Evolutionary conservation across 2,888 invertebrate species (phyloP), one percentile per base, ranked within the genome.

Genomic region (Monopis laevigella): DNA sequence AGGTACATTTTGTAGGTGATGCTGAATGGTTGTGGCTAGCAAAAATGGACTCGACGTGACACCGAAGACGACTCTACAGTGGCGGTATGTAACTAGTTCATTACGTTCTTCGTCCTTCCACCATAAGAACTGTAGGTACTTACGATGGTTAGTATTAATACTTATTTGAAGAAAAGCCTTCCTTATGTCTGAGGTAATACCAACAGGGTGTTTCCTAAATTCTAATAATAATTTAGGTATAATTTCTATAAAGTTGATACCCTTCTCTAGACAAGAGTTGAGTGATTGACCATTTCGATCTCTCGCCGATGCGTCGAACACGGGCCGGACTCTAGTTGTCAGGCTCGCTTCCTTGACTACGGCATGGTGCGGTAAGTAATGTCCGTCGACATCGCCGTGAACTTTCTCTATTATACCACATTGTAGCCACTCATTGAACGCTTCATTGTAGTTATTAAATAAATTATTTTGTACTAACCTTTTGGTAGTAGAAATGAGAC

Each of bases 101-200:
- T 18, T 19, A 10, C 21, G 4, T 11, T 18, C 19, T 19, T 36
- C 12, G 11, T 40, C 29, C 29, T 40, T 29, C 40, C 40, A 47
- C 53, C 54, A 53, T 5, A 61, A 43, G 43, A 59, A 59, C 35
- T 49, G 24, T 2, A 58, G 40, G 39, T 43, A 55, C 36, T 56
- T 45, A 36, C 59, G 39, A 35, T 62, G 55, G 4, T 44, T 27
- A 42, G 45, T 21, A 5, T 43, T 14, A 1, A 56, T 16, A 27
- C 43, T 45, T n/a, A 60, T 55, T 46, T 55, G 56, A 11, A 55
- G 43, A 44, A 62, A 61, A 1, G 56, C 59, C 38, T 55, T 54
- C 11, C 45, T 24, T 2, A 62, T 58, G 43, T 58, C 55, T 5
- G 54, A 40, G 2, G 48, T 42, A 1, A 52, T 47, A 5, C 51